Conservation (phyloP, 2,888 invertebrate species). For the Dryocosmus kuriphilus region DNA sequence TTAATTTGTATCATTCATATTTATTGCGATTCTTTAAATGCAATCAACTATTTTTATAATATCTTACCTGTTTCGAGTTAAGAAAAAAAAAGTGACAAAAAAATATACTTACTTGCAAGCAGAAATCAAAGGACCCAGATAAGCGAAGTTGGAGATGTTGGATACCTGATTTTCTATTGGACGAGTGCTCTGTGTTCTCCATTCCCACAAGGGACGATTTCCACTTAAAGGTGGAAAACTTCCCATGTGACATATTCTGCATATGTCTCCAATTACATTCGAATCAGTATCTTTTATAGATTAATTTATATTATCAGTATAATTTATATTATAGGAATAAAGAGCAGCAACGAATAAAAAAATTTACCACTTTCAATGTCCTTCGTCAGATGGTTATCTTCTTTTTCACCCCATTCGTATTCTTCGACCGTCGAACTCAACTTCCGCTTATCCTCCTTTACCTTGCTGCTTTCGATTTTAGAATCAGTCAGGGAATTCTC, state of each 20-base stretch:
- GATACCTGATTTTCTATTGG: constrained; percentile 61
- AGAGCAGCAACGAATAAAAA: not conserved
- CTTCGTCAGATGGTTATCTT: not conserved
- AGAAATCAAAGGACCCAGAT: constrained; percentile 72
- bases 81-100: no score
- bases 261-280: constrained; percentile 66
- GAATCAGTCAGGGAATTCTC: constrained; percentile 23
- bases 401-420: constrained; percentile 25
- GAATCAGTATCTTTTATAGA: not conserved
- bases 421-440: constrained; percentile 17
- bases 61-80: no score
- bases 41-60: no score
- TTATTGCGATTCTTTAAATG: no score
- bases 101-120: constrained; percentile 71
- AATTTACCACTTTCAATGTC: constrained; percentile 28
- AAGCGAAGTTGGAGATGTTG: constrained; percentile 63
- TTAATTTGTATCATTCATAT: no score
- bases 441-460: constrained; percentile 21
- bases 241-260: constrained; percentile 76
- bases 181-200: constrained; percentile 55
- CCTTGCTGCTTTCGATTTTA: constrained; percentile 34
- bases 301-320: not conserved
- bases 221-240: constrained; percentile 59
- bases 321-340: not conserved
- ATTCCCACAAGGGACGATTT: constrained; percentile 59